phyloP scores from a whole-genome alignment of 2,113 vertebrate species.

The Herpailurus yagouaroundi region DNA sequence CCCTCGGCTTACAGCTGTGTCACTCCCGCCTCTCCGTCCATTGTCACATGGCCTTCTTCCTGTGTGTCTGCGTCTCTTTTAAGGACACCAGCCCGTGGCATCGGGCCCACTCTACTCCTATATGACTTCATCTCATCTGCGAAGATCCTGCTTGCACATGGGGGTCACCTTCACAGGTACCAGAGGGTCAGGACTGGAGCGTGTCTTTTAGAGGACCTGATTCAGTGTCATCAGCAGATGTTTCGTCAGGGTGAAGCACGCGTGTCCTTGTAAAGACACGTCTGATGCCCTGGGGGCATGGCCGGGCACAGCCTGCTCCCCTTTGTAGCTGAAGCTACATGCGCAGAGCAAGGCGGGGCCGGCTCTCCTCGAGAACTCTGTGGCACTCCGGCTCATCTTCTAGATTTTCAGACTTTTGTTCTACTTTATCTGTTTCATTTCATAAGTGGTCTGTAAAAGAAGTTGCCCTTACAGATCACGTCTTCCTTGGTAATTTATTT shows the following conservation, averaged over 20 bases:
- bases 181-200: background rate
- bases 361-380: fast-evolving
- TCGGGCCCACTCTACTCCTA: background rate
- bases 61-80: background rate
- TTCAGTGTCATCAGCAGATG: background rate
- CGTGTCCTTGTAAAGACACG: background rate
- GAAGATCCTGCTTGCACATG: background rate
- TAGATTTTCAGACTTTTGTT: background rate
- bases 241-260: background rate
- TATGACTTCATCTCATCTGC: background rate
- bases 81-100: background rate
- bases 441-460: background rate
- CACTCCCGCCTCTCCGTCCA: background rate
- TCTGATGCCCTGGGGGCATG: background rate
- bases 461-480: background rate
- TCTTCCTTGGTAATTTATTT: background rate
- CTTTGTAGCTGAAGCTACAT: background rate
- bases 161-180: background rate
- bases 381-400: fast-evolving
- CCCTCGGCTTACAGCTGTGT: background rate
- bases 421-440: background rate
- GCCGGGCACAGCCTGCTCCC: fast-evolving
- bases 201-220: background rate
- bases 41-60: background rate
- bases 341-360: background rate